A percentile compares a stretch with the other conserved stretches of the same genome.
Conservation (phyloP, 2,113 vertebrate genomes). For the Suricata suricatta region DNA sequence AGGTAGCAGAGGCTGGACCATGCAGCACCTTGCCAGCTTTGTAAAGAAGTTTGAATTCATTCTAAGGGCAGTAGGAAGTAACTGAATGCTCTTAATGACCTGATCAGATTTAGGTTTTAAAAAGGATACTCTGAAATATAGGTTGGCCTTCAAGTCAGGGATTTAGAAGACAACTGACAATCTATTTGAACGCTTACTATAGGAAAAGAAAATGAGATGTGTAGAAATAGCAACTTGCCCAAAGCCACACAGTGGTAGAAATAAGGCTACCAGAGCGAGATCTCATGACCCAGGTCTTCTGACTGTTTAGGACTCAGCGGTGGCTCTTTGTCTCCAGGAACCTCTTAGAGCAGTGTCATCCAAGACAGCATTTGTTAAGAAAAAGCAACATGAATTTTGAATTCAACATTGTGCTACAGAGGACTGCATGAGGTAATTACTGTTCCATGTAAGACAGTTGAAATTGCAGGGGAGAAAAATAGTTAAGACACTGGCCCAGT, state of each 20-base stretch:
- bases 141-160: background rate
- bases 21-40: background rate
- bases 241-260: background rate
- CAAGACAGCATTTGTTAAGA: background rate
- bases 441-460: conserved; percentile 28
- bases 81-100: background rate
- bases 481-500: conserved; percentile 43
- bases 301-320: background rate
- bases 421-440: conserved; percentile 51
- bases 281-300: background rate
- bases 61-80: background rate
- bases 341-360: background rate
- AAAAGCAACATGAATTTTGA: conserved; percentile 37
- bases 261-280: background rate
- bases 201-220: background rate
- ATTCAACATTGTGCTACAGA: background rate
- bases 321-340: background rate
- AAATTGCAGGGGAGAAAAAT: conserved; percentile 66
- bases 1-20: background rate
- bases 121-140: background rate
- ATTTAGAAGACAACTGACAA: background rate
- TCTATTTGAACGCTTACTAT: background rate
- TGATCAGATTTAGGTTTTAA: conserved; percentile 29
- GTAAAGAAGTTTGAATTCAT: conserved; percentile 10
- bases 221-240: background rate